Percentiles rank a stretch among this genome's conserved stretches.
phyloP scores from a whole-genome alignment of 2,113 vertebrate genomes.

The Phainopepla nitens region DNA sequence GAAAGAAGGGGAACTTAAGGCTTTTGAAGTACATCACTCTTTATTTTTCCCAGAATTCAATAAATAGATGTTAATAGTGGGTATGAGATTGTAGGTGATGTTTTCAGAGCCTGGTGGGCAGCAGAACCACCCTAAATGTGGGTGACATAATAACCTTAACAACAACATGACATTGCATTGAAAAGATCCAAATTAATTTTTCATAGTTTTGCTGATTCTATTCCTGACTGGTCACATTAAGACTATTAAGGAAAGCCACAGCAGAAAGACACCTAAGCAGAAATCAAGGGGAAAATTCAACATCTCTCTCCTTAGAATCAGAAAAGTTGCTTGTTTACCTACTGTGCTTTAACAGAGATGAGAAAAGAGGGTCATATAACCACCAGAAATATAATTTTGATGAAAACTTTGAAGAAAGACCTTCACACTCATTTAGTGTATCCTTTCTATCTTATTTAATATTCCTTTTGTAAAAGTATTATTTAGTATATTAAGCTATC shows the following conservation, averaged over 20 bases:
- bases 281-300: not conserved
- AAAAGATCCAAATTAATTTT: not conserved
- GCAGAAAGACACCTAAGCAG: not conserved
- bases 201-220: not conserved
- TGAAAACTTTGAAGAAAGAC: not conserved
- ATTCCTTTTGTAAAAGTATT: not conserved
- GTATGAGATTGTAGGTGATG: not conserved
- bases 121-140: not conserved
- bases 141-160: not conserved
- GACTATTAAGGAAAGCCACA: not conserved
- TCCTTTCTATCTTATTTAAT: not conserved
- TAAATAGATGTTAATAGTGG: not conserved
- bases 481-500: not conserved
- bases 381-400: not conserved
- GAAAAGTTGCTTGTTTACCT: not conserved
- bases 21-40: not conserved
- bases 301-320: not conserved
- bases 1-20: not conserved
- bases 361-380: not conserved
- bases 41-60: not conserved
- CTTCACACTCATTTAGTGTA: not conserved
- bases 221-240: not conserved
- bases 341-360: not conserved
- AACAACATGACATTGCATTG: not conserved
- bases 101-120: not conserved